Evolutionary conservation across 2,113 vertebrate species (phyloP).

Genomic region (Platysteira castanea): DNA sequence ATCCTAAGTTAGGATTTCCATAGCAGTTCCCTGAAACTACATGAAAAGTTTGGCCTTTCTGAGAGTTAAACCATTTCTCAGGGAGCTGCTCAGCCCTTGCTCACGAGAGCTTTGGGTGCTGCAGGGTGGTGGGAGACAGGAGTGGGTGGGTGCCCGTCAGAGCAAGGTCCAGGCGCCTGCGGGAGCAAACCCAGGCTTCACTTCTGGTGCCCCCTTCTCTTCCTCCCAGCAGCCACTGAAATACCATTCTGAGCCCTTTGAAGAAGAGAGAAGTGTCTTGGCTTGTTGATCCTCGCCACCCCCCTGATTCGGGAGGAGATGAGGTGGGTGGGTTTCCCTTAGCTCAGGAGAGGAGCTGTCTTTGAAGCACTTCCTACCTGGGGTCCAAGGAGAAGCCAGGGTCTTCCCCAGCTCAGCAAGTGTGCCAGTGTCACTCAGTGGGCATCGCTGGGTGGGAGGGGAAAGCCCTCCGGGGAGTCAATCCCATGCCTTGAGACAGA

Average conservation of each 20-base stretch:
- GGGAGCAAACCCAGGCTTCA: neutral
- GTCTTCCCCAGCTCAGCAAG: neutral
- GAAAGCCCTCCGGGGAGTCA: neutral
- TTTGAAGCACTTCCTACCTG: neutral
- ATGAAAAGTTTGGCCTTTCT: neutral
- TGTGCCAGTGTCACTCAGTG: neutral
- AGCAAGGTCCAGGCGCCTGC: neutral
- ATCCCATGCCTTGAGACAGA: neutral
- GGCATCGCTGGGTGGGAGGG: neutral
- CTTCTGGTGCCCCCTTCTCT: neutral
- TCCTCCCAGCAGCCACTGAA: neutral
- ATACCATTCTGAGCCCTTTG: neutral
- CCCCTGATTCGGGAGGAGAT: neutral
- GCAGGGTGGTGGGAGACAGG: neutral
- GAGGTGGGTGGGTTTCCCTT: neutral
- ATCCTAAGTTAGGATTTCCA: neutral
- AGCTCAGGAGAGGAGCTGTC: neutral
- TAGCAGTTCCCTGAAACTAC: constrained; percentile 5
- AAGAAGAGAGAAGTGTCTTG: neutral
- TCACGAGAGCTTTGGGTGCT: neutral
- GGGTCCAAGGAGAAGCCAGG: neutral
- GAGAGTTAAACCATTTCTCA: neutral
- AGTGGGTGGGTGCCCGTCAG: neutral
- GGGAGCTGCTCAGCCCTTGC: neutral
- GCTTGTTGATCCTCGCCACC: neutral